A percentile compares a stretch with the other conserved stretches of the same genome.
Conservation (phyloP, 2,888 invertebrate species). For the Nomada flava region DNA sequence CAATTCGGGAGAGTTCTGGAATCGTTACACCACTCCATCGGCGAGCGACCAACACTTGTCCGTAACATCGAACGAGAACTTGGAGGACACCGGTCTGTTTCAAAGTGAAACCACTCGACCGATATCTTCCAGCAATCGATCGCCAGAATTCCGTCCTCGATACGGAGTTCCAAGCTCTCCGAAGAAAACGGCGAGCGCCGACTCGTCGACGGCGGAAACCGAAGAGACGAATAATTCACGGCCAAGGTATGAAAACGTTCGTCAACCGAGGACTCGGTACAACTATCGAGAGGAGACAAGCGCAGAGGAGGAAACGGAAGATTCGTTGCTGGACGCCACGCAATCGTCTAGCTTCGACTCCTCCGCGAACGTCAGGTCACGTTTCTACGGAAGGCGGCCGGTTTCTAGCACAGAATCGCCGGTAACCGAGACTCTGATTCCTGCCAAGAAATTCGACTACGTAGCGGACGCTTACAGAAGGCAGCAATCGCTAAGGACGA, state of each 20-base stretch:
- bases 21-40: conserved; percentile 60
- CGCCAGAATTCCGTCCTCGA: conserved; percentile 58
- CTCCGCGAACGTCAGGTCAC: conserved; percentile 52
- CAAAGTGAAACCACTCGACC: conserved; percentile 12
- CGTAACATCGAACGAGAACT: conserved; percentile 1
- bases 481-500: conserved; percentile 76
- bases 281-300: conserved; percentile 16
- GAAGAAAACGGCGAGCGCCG: conserved; percentile 41
- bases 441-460: conserved; percentile 81
- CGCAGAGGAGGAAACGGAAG: conserved; percentile 9
- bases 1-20: conserved; percentile 70
- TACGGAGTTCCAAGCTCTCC: conserved; percentile 65
- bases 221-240: conserved; percentile 58
- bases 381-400: conserved; percentile 74
- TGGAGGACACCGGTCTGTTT: neutral
- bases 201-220: conserved; percentile 67
- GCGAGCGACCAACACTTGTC: neutral
- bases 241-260: conserved; percentile 48
- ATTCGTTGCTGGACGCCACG: conserved; percentile 26
- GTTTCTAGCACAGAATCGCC: conserved; percentile 74
- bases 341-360: conserved; percentile 39
- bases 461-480: conserved; percentile 80
- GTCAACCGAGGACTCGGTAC: conserved; percentile 69
- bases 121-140: conserved; percentile 28
- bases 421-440: conserved; percentile 80